These are phyloP conservation scores for Etheostoma nigrum DNA, from an alignment of 2,797 vertebrate genomes.

Conservation along the genomic window DNA sequence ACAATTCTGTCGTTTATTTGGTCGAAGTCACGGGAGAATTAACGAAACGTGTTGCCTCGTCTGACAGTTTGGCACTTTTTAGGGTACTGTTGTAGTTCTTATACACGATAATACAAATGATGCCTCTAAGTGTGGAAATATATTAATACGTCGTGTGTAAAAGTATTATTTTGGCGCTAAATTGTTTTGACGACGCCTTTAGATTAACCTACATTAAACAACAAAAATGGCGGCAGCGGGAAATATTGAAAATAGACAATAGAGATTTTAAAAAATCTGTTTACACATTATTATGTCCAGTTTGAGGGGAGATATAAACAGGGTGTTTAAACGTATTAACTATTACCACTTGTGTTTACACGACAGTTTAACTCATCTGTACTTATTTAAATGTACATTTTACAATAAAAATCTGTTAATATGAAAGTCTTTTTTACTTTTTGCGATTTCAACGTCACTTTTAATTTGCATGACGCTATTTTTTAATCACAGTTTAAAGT, in stretches of 20 bases:
- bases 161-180: slow-evolving; percentile 3
- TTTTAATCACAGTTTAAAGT: background rate
- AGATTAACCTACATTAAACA: background rate
- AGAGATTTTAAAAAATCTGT: no score
- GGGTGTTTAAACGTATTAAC: no score
- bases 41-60: background rate
- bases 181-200: background rate
- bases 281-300: no score
- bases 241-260: no score
- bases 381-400: no score
- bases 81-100: fast-evolving
- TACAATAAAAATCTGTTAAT: background rate
- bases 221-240: no score
- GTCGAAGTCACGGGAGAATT: background rate
- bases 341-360: background rate
- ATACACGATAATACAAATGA: fast-evolving
- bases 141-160: fast-evolving
- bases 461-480: fast-evolving
- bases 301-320: background rate
- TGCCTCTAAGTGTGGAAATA: background rate
- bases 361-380: no score
- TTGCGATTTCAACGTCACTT: background rate
- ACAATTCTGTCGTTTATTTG: background rate
- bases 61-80: background rate
- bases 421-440: background rate